phyloP scores from a whole-genome alignment of 2,113 vertebrate genomes.

The Callocephalon fimbriatum region DNA sequence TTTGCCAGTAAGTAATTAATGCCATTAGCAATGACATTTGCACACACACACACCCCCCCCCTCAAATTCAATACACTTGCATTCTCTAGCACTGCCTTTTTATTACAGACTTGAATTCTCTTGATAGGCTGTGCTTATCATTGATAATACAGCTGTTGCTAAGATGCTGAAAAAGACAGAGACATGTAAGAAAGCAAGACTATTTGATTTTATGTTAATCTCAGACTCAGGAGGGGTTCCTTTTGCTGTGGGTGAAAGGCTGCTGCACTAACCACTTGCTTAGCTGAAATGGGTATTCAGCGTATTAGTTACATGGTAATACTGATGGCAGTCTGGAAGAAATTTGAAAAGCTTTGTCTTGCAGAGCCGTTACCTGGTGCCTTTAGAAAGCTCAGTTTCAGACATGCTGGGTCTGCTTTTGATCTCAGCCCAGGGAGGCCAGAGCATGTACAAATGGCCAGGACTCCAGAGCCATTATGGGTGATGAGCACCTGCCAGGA shows the following conservation, averaged over 20 bases:
- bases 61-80: neutral
- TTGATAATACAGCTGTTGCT: neutral
- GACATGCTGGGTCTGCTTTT: neutral
- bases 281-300: neutral
- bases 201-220: neutral
- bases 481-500: neutral
- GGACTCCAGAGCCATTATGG: rapidly evolving
- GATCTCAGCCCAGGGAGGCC: neutral
- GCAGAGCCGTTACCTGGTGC: rapidly evolving
- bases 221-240: neutral
- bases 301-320: rapidly evolving
- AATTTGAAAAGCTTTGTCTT: neutral
- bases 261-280: neutral
- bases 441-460: neutral
- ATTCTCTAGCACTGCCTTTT: neutral
- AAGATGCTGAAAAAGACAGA: neutral
- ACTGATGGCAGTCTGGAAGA: rapidly evolving
- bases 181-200: neutral
- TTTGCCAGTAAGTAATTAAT: neutral
- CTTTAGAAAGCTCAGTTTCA: neutral
- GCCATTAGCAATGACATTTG: neutral
- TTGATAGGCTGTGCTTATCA: neutral
- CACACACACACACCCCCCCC: neutral
- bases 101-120: neutral
- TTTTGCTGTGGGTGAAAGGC: rapidly evolving